Evolutionary conservation across 2,797 vertebrate species (phyloP).

Genomic region (Sebastes vulpes): DNA sequence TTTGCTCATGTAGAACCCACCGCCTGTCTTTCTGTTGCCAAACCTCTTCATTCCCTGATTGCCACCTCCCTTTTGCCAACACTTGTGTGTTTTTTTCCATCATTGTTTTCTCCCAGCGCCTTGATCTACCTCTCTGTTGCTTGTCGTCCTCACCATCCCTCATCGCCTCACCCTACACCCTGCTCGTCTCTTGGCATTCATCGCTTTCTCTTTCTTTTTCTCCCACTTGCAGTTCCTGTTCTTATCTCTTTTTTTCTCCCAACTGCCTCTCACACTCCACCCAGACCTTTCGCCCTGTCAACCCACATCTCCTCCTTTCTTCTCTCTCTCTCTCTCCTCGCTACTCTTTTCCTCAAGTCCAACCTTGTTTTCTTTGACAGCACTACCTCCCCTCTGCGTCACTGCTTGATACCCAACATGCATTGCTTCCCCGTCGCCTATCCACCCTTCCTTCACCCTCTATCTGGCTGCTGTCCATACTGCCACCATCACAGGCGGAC

Average conservation of each 20-base stretch:
- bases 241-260: not conserved
- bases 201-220: not conserved
- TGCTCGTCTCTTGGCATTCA: constrained; percentile 4
- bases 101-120: not conserved
- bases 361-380: constrained; percentile 20
- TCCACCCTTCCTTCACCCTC: constrained; percentile 17
- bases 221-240: not conserved
- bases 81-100: not conserved
- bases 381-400: constrained; percentile 11
- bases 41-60: not conserved
- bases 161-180: not conserved
- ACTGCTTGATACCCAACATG: constrained; percentile 48
- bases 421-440: constrained; percentile 16
- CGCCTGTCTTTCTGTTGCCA: not conserved
- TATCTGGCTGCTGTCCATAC: constrained; percentile 44
- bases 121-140: not conserved
- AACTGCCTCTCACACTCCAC: not conserved
- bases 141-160: not conserved
- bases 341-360: not conserved
- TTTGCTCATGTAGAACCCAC: constrained; percentile 12
- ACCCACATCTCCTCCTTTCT: not conserved
- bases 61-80: not conserved
- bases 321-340: not conserved
- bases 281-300: constrained; percentile 34
- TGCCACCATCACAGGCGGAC: constrained; percentile 9